Base-by-base conservation (phyloP, 1,140 invertebrate genomes). In the Heliothis virescens region DNA sequence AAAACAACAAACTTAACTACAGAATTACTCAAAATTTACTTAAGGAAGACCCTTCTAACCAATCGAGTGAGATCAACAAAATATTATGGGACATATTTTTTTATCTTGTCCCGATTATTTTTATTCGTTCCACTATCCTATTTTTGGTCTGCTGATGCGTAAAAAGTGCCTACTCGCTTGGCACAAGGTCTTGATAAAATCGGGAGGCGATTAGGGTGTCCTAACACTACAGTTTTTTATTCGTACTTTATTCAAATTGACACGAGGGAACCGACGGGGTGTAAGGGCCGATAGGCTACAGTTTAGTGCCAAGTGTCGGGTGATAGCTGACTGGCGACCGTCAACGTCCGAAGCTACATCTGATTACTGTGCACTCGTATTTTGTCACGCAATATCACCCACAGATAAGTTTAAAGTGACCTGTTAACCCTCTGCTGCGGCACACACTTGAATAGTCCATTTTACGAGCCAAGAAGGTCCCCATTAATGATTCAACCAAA, bases 341-440 rank as follows among this genome's bases (percentile, higher is more conserved):
- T 48, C 71, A 75, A 69, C 48, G 74, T 57, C 83, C 76, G 83
- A 88, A 87, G 82, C 80, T 78, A 85, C 80, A 87, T 89, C 86
- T 80, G 85, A 89, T 89, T 85, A 86, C 63, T 62, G 63, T 59
- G 47, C 71, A 84, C 85, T 85, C 65, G 86, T 86, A 85, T 87
- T 86, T 87, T 87, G 89, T 90, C 89, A 90, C 89, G 89, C 88
- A 87, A 89, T 87, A 86, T 72, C 77, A 67, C 74, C 73, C 62
- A 60, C 67, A 80, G 80, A 86, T 86, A 86, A 85, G 82, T 84
- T 82, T 80, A 79, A 41, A 82, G 76, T 41, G 77, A 65, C 9
- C 47, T 11, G 60, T 76, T 76, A 65, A 76, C 59, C 48, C 48
- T 41, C 34, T 34, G 21, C 60, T 53, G 16, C 1, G 15, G 11